Conservation (phyloP, 1,140 invertebrate species). For the Tachypleus tridentatus region DNA sequence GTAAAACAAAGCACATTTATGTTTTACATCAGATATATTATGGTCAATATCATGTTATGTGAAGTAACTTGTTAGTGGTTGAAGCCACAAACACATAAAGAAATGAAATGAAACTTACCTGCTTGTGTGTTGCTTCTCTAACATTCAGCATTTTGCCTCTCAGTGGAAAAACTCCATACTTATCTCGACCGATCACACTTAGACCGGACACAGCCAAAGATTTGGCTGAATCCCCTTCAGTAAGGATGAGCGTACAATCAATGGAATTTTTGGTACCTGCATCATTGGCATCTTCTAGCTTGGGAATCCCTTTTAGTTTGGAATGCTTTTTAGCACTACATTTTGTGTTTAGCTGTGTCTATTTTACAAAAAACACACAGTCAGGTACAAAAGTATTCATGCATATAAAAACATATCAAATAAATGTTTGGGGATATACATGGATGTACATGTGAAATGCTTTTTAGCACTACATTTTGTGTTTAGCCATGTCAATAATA, state of each 20-base stretch:
- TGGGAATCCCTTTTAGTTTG: slow-evolving; percentile 90
- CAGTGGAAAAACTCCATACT: slow-evolving; percentile 95
- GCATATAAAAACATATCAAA: too few species aligned
- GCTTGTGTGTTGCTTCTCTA: slow-evolving; percentile 92
- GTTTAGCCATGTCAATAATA: slow-evolving; percentile 64
- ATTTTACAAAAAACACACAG: too few species aligned
- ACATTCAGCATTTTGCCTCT: slow-evolving; percentile 98
- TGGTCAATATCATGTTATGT: too few species aligned
- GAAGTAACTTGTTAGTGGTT: too few species aligned
- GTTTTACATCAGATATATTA: too few species aligned
- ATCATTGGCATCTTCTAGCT: slow-evolving; percentile 97
- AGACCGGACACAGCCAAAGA: slow-evolving; percentile 92
- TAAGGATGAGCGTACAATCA: slow-evolving; percentile 91
- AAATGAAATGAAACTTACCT: slow-evolving; percentile 28
- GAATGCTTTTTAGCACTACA: slow-evolving; percentile 76
- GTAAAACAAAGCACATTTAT: too few species aligned
- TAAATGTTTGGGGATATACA: too few species aligned
- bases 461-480: slow-evolving; percentile 79
- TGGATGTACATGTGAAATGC: too few species aligned
- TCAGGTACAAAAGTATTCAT: too few species aligned
- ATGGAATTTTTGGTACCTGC: slow-evolving; percentile 76
- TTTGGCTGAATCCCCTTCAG: slow-evolving; percentile 99
- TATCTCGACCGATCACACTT: slow-evolving; percentile 86
- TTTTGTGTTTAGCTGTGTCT: slow-evolving; percentile 67
- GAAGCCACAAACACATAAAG: too few species aligned